phyloP scores from a whole-genome alignment of 2,888 invertebrate species.

The Didymodactylos carnosus region DNA sequence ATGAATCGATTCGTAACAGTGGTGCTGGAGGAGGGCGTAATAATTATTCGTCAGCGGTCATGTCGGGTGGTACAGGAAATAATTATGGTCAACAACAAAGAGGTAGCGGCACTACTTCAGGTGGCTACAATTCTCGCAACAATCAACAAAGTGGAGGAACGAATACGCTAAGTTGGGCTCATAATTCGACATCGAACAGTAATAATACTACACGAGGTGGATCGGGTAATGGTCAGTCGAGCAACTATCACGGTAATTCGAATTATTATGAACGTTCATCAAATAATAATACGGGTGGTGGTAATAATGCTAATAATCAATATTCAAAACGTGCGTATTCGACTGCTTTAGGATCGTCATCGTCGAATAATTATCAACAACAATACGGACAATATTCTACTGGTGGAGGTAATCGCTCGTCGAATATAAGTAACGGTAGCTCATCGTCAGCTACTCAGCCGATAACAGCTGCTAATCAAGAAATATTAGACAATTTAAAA shows the following conservation, averaged over 20 bases:
- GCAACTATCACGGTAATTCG: background rate
- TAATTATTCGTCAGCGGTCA: background rate
- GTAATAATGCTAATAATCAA: background rate
- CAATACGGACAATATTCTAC: background rate
- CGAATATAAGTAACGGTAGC: background rate
- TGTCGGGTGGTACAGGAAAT: background rate
- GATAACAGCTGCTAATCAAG: background rate
- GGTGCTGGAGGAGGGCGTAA: too few species aligned
- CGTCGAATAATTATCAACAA: background rate
- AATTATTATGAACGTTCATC: background rate
- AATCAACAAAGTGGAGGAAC: background rate
- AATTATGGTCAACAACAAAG: background rate
- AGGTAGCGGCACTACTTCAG: too few species aligned
- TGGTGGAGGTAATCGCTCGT: too few species aligned
- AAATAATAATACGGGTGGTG: background rate
- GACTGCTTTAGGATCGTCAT: too few species aligned
- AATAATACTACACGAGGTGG: background rate
- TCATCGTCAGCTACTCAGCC: background rate
- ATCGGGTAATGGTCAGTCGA: too few species aligned
- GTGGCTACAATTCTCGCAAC: background rate
- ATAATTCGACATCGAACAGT: background rate
- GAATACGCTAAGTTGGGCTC: background rate
- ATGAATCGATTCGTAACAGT: too few species aligned
- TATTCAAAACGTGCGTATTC: too few species aligned
- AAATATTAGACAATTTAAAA: background rate